A percentile compares a stretch with the other conserved stretches of the same genome.
Conservation (phyloP, 2,888 invertebrate species). For the Teleogryllus oceanicus region DNA sequence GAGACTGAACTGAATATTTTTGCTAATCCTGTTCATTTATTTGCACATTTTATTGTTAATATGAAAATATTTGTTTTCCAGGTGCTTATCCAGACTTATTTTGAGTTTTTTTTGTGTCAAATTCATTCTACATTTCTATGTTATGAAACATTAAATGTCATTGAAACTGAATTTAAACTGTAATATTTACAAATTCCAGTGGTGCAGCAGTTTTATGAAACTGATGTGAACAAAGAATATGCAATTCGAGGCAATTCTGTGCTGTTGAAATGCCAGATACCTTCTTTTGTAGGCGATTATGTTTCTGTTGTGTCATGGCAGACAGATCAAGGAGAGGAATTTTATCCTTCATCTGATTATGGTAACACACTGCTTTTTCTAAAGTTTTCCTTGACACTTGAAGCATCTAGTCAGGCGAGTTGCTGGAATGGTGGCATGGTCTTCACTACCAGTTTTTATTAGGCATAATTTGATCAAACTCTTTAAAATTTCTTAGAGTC, state of each 20-base stretch:
- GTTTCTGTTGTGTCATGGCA: conserved; percentile 84
- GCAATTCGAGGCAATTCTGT: conserved; percentile 86
- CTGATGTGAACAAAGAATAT: conserved; percentile 84
- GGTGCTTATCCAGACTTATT: too few relatives aligned
- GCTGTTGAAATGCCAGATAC: conserved; percentile 83
- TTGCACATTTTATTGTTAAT: too few relatives aligned
- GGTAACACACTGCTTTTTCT: conserved; percentile 33
- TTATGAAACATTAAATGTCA: too few relatives aligned
- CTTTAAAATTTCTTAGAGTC: too few relatives aligned
- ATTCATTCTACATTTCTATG: too few relatives aligned
- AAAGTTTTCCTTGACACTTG: not conserved
- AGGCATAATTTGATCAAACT: too few relatives aligned
- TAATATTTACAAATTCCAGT: conserved; percentile 51
- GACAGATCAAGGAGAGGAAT: conserved; percentile 72
- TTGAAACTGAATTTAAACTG: too few relatives aligned
- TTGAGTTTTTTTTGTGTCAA: too few relatives aligned
- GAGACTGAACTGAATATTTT: too few relatives aligned
- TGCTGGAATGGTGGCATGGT: conserved; percentile 1
- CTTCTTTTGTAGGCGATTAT: conserved; percentile 90
- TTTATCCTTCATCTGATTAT: conserved; percentile 51
- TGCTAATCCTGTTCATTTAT: too few relatives aligned
- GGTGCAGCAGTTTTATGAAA: conserved; percentile 76
- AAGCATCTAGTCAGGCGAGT: not conserved
- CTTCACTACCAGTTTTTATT: not conserved
- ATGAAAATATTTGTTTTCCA: too few relatives aligned